A percentile compares a stretch with the other conserved stretches of the same genome.
These are phyloP conservation scores for Dryomyza anilis DNA, from an alignment of 2,888 invertebrate species.

Conservation along the genomic window DNA sequence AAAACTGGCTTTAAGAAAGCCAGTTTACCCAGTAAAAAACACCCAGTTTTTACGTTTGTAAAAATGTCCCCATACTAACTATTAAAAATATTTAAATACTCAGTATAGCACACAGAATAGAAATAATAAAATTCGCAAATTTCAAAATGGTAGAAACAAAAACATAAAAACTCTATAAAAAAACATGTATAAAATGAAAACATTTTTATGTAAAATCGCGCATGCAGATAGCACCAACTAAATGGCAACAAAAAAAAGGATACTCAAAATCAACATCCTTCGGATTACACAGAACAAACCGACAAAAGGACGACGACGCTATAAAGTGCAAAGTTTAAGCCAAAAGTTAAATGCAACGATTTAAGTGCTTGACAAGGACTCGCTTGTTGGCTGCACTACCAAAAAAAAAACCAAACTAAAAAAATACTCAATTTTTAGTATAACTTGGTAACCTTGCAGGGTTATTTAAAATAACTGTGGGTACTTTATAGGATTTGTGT, in stretches of 20 bases:
- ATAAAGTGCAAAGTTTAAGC: not conserved
- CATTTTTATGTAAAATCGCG: not conserved
- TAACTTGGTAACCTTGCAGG: no score
- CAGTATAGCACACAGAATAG: no score
- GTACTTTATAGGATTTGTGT: no score
- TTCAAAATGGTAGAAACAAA: not conserved
- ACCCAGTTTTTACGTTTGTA: no score
- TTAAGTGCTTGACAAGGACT: not conserved
- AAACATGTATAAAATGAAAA: not conserved
- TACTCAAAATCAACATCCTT: conserved; percentile 5
- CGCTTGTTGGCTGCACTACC: not conserved
- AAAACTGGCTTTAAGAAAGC: no score
- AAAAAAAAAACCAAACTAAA: not conserved
- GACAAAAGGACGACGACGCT: not conserved
- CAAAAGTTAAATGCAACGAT: conserved; percentile 2
- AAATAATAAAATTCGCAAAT: no score
- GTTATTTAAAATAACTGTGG: no score
- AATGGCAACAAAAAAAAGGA: not conserved
- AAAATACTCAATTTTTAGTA: conserved; percentile 1
- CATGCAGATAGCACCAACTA: not conserved
- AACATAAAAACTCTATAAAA: not conserved
- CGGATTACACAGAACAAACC: not conserved
- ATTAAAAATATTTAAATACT: no score
- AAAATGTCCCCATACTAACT: no score
- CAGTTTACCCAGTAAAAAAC: no score